Evolutionary conservation across 2,888 invertebrate genomes (phyloP).

Genomic region (Octodonta nipae): DNA sequence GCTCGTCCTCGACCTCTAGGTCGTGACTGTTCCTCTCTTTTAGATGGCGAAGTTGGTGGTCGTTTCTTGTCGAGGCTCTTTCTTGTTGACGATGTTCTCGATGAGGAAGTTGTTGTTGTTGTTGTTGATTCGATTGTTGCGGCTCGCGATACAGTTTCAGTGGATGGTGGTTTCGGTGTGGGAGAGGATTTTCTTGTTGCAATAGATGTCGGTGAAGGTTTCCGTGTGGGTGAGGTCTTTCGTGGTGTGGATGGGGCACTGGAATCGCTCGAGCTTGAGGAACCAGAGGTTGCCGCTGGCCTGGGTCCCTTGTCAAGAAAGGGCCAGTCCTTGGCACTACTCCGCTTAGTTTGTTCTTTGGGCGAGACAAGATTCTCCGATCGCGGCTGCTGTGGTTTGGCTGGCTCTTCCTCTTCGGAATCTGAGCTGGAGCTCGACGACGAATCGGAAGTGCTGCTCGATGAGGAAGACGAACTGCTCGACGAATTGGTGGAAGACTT

Average conservation of each 20-base stretch:
- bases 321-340: constrained; percentile 52
- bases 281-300: constrained; percentile 50
- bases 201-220: constrained; percentile 14
- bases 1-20: constrained; percentile 24
- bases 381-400: constrained; percentile 12
- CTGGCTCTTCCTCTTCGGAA: constrained; percentile 39
- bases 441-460: constrained; percentile 36
- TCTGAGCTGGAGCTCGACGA: constrained; percentile 45
- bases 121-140: constrained; percentile 10
- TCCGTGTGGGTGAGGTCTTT: too few species aligned
- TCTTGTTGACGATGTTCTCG: constrained; percentile 1
- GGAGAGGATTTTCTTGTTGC: constrained; percentile 12
- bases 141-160: constrained; percentile 16
- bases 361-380: constrained; percentile 9
- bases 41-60: constrained; percentile 30
- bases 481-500: constrained; percentile 40
- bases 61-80: constrained; percentile 8
- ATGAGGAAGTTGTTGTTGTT: constrained; percentile 8
- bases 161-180: constrained; percentile 12
- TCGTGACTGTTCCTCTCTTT: constrained; percentile 58
- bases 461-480: constrained; percentile 41
- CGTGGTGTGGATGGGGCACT: too few species aligned
- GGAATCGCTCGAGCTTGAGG: constrained; percentile 44
- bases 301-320: constrained; percentile 68
- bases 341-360: constrained; percentile 34